Evolutionary conservation across 2,113 vertebrate genomes (phyloP).

Genomic region (Hylia prasina): DNA sequence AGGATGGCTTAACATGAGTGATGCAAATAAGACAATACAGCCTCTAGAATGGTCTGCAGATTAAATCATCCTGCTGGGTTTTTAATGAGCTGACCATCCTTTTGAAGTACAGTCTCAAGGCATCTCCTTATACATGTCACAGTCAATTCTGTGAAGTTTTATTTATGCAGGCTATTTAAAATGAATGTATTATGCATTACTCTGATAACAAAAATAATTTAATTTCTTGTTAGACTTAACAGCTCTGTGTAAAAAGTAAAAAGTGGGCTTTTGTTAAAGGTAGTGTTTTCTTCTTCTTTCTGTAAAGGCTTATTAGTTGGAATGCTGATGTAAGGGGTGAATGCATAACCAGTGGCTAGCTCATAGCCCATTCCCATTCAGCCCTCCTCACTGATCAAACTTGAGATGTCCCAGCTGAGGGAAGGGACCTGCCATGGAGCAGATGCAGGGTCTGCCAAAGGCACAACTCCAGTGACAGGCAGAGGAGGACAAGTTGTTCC

Average conservation of each 20-base stretch:
- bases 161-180: background rate
- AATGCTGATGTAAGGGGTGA: background rate
- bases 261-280: background rate
- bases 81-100: conserved; percentile 16
- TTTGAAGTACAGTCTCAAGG: background rate
- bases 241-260: background rate
- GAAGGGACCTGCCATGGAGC: background rate
- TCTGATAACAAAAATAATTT: background rate
- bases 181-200: background rate
- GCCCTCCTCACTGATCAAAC: background rate
- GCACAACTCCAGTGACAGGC: background rate
- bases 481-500: accelerated
- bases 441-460: background rate
- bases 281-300: background rate
- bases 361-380: background rate
- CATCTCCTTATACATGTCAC: background rate
- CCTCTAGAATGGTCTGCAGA: background rate
- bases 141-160: background rate
- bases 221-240: background rate
- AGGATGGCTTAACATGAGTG: background rate
- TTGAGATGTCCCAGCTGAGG: too few species aligned
- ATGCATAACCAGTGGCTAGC: background rate
- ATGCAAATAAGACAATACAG: background rate
- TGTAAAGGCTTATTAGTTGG: background rate
- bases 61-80: background rate